Base-by-base conservation (phyloP, 2,113 vertebrate genomes). In the Macquaria ambigua region DNA sequence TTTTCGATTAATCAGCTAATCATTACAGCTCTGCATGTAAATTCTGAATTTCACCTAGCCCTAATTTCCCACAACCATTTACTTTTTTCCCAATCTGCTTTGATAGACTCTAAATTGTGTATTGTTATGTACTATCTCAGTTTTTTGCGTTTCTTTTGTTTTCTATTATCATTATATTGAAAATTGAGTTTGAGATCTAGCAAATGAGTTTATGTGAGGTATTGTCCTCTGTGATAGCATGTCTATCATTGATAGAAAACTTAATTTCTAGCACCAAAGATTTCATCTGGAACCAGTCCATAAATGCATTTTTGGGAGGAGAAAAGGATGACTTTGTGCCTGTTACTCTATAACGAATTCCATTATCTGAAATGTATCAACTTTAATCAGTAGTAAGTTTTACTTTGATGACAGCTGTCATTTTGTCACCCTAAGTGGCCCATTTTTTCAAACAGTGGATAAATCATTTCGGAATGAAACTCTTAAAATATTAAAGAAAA, bases 401-500 rank as follows among this genome's bases (percentile, higher is more conserved):
- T 25, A 48, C 64, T 72, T 64, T 81, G 21, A 78, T 58, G 67
- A 4, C 58, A 56, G 41, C 21, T 10, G 31, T 79, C 50, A 75
- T 41, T 55, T 46, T 77, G 59, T 63, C 46, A 76, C 25, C 28
- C 16, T 48, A 56, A 81, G 41, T 73, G 78, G 31, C 28, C 70
- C 37, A 28, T 20, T 75, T 70, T 74, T 74, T 63, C 2, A 77
- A 52, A 89, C 28, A 25, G 16, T 2, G 15, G 43, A 62, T 79
- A 68, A 61, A 72, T 84, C 8, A 28, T 71, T 66, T 78, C 10
- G 12, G 46, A 75, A 61, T 39, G 6, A 81, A 68, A 39, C 41
- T 74, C 23, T 41, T 81, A 14, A 87, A 87, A 66, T 81, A 81
- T 87, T 87, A 50, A 87, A 41, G 50, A 37, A 14, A 48, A 63